phyloP scores from a whole-genome alignment of 2,113 vertebrate genomes.

The Phaethon lepturus region DNA sequence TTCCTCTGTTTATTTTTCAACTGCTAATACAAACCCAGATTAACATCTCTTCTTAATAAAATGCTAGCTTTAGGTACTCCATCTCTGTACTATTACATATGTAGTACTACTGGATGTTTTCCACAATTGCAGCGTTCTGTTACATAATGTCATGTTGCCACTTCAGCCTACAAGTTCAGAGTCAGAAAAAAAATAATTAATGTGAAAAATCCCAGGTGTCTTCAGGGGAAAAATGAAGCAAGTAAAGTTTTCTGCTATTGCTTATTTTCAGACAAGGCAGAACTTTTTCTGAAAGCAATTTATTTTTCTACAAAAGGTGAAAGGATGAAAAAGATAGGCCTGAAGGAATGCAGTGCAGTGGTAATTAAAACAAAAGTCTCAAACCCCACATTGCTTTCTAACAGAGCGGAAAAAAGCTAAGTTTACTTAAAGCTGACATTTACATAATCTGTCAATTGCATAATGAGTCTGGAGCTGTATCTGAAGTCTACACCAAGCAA shows the following conservation, averaged over 20 bases:
- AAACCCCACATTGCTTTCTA: not conserved
- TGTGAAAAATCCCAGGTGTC: not conserved
- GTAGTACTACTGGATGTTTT: not conserved
- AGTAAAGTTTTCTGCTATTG: not conserved
- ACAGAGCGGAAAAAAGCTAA: not conserved
- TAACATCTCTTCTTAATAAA: not conserved
- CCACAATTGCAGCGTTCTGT: not conserved
- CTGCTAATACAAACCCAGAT: not conserved
- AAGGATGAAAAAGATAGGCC: not conserved
- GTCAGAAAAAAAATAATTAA: not conserved
- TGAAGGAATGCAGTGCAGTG: not conserved
- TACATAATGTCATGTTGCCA: not conserved
- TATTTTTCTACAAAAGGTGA: not conserved
- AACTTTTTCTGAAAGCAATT: not conserved
- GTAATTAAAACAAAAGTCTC: not conserved
- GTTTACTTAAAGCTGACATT: not conserved
- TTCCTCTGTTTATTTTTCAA: not conserved
- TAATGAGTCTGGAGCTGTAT: not conserved
- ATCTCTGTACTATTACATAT: not conserved
- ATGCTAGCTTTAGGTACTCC: not conserved
- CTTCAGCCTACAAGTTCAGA: not conserved
- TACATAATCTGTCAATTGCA: not conserved
- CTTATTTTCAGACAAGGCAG: not conserved
- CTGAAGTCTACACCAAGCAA: not conserved
- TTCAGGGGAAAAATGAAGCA: not conserved